A percentile compares a stretch with the other conserved stretches of the same genome.
phyloP scores from a whole-genome alignment of 2,888 invertebrate genomes.

The Machimus rusticus region DNA sequence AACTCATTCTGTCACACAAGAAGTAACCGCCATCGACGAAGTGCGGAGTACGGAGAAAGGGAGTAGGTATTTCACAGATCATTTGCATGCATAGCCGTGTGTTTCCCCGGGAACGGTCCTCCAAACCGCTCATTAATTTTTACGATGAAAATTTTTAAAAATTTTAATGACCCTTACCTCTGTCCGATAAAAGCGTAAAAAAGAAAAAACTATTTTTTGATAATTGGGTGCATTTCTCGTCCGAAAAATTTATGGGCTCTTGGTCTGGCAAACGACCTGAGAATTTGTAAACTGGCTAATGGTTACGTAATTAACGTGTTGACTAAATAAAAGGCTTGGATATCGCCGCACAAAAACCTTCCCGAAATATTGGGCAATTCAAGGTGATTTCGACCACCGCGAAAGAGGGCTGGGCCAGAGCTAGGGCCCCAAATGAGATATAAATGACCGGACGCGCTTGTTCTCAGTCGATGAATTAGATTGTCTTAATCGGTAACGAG shows the following conservation, averaged over 20 bases:
- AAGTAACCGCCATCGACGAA: not conserved
- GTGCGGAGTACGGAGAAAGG: not conserved
- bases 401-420: not conserved
- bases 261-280: slow-evolving; percentile 9
- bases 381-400: not conserved
- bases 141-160: slow-evolving; percentile 16
- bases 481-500: not conserved
- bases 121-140: slow-evolving; percentile 35
- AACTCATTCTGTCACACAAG: not conserved
- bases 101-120: not conserved
- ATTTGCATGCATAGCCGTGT: not conserved
- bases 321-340: slow-evolving; percentile 6
- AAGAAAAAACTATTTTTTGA: not conserved
- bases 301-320: slow-evolving; percentile 35
- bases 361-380: not conserved
- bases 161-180: slow-evolving; percentile 22
- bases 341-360: not conserved
- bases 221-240: not conserved
- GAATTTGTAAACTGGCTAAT: slow-evolving; percentile 33
- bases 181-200: not conserved
- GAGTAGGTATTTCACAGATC: slow-evolving; percentile 9
- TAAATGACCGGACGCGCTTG: slow-evolving; percentile 4
- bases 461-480: not conserved
- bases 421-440: not conserved
- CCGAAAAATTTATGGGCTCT: not conserved